Evolutionary conservation across 2,888 invertebrate species (phyloP).

Genomic region (Microchrysa polita): DNA sequence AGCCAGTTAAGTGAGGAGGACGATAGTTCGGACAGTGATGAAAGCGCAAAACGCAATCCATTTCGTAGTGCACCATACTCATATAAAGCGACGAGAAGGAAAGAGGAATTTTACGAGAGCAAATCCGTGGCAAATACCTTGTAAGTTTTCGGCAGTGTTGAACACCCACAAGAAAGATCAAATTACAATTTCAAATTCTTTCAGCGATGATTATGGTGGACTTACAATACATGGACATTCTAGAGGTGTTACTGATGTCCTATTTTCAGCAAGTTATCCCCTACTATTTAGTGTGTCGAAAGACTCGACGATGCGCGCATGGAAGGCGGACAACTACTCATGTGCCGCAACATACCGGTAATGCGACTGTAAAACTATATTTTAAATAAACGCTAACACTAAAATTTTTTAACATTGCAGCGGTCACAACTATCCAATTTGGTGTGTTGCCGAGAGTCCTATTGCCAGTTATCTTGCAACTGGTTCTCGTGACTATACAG

Average conservation of each 20-base stretch:
- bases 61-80: slow-evolving; percentile 22
- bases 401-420: slow-evolving; percentile 59
- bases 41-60: slow-evolving; percentile 3
- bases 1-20: slow-evolving; percentile 24
- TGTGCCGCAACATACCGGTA: slow-evolving; percentile 77
- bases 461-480: slow-evolving; percentile 84
- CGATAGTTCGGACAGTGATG: slow-evolving; percentile 31
- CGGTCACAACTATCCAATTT: slow-evolving; percentile 90
- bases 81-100: slow-evolving; percentile 53
- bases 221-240: slow-evolving; percentile 76
- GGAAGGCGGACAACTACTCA: slow-evolving; percentile 75
- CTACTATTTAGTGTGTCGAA: slow-evolving; percentile 77
- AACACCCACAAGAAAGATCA: too few species aligned
- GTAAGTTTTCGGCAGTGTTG: slow-evolving; percentile 54
- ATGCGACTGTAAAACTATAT: too few species aligned
- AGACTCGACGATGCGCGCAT: slow-evolving; percentile 80
- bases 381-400: too few species aligned
- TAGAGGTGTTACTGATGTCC: slow-evolving; percentile 72
- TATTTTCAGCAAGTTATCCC: slow-evolving; percentile 69
- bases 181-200: slow-evolving; percentile 38
- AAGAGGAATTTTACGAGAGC: slow-evolving; percentile 45
- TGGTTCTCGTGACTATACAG: slow-evolving; percentile 87
- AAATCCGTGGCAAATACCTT: slow-evolving; percentile 58
- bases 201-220: slow-evolving; percentile 68
- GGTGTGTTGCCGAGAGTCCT: slow-evolving; percentile 81